Evolutionary conservation across 2,797 vertebrate species (phyloP).

Genomic region (Australoheros facetus): DNA sequence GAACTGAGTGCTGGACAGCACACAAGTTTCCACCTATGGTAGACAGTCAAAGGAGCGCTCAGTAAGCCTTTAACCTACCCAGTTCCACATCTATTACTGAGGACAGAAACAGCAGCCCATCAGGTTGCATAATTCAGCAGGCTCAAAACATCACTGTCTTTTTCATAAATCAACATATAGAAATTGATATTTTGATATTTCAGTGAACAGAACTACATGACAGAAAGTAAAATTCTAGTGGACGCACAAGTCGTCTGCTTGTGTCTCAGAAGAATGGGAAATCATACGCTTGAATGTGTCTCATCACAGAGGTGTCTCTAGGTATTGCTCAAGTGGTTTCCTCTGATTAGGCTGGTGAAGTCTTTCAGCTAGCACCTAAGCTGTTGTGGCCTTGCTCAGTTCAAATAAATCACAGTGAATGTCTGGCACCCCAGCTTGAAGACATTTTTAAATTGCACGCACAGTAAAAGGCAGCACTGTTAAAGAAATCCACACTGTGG

Average conservation of each 20-base stretch:
- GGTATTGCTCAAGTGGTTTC: constrained; percentile 58
- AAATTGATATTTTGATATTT: constrained; percentile 10
- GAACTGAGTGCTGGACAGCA: constrained; percentile 51
- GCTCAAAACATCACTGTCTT: not conserved
- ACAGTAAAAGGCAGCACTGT: not conserved
- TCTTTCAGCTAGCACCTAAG: constrained; percentile 38
- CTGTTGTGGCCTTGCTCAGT: constrained; percentile 23
- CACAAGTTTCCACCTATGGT: constrained; percentile 60
- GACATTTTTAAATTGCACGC: not conserved
- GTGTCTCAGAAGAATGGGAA: constrained; percentile 44
- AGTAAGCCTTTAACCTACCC: constrained; percentile 12
- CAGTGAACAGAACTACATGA: not conserved
- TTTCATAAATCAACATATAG: constrained; percentile 14
- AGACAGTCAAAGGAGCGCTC: constrained; percentile 51
- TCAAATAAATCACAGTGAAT: constrained; percentile 15
- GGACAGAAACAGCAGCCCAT: not conserved
- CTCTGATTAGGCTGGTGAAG: constrained; percentile 26
- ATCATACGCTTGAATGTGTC: constrained; percentile 45
- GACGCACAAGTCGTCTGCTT: not conserved
- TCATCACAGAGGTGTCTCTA: constrained; percentile 58
- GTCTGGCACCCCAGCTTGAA: not conserved
- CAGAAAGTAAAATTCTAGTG: constrained; percentile 2
- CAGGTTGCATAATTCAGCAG: not conserved
- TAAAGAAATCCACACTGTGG: not conserved
- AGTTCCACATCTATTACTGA: constrained; percentile 30